These are phyloP conservation scores for Dasysyrphus albostriatus DNA, from an alignment of 2,888 invertebrate species.

Conservation along the genomic window DNA sequence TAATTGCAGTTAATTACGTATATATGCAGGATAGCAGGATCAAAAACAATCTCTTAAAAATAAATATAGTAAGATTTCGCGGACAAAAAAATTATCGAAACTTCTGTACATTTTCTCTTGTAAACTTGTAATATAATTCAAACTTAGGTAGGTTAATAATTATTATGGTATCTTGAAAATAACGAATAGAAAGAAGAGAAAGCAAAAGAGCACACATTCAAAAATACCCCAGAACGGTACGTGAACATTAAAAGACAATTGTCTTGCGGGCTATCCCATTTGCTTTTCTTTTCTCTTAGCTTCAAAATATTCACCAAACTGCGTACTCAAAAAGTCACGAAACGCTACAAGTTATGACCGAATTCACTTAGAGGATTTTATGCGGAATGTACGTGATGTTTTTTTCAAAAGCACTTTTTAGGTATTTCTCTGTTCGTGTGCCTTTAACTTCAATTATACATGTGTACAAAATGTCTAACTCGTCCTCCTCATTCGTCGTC, in stretches of 20 bases:
- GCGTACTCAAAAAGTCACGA: conserved; percentile 72
- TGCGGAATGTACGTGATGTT: conserved; percentile 81
- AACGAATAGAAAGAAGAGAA: neutral
- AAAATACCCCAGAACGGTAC: conserved; percentile 31
- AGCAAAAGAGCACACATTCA: conserved; percentile 35
- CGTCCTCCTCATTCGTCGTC: neutral
- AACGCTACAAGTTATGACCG: conserved; percentile 81
- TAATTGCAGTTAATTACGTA: too few relatives aligned
- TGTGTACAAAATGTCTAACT: conserved; percentile 49
- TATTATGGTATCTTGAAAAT: conserved; percentile 12
- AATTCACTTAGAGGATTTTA: conserved; percentile 83
- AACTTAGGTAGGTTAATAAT: conserved; percentile 9
- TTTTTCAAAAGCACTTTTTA: conserved; percentile 53
- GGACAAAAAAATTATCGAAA: neutral
- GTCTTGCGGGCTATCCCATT: conserved; percentile 59
- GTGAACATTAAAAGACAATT: conserved; percentile 72
- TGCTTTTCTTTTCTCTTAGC: conserved; percentile 18
- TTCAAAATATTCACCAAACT: conserved; percentile 22
- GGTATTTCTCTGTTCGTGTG: conserved; percentile 21
- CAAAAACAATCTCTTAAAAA: neutral
- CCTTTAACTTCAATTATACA: conserved; percentile 67
- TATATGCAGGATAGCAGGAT: neutral
- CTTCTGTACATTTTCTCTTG: neutral
- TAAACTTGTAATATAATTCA: neutral
- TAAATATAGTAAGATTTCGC: neutral